A percentile compares a stretch with the other conserved stretches of the same genome.
Evolutionary conservation across 2,888 invertebrate species (phyloP).

Genomic region (Orthosia gracilis): DNA sequence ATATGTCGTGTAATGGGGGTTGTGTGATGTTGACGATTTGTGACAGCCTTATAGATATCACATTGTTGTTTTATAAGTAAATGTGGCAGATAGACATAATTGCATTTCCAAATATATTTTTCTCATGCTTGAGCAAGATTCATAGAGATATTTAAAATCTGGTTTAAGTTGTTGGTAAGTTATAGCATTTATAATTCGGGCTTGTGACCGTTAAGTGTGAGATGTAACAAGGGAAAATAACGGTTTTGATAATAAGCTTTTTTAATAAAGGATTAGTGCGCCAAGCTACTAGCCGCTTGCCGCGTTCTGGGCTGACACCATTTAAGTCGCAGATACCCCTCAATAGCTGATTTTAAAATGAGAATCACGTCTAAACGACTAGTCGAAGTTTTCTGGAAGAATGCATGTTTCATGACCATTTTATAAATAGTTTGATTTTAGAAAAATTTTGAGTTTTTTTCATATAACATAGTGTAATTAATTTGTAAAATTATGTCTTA

Average conservation of each 20-base stretch:
- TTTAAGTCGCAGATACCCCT: too few relatives aligned
- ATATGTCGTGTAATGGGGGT: constrained; percentile 48
- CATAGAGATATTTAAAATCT: background rate
- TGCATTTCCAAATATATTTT: background rate
- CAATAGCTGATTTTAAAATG: too few relatives aligned
- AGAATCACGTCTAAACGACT: too few relatives aligned
- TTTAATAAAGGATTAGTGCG: background rate
- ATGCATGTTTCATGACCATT: too few relatives aligned
- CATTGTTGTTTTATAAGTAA: background rate
- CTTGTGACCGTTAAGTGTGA: background rate
- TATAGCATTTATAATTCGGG: background rate
- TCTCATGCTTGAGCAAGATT: background rate
- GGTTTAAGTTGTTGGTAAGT: background rate
- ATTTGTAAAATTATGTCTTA: too few relatives aligned
- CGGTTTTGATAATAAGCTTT: background rate
- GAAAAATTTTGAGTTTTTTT: too few relatives aligned
- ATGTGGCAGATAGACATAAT: background rate
- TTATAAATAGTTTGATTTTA: too few relatives aligned
- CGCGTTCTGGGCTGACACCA: too few relatives aligned
- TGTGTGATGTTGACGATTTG: background rate
- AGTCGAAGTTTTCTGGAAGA: too few relatives aligned
- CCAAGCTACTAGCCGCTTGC: background rate
- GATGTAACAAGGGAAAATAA: too few relatives aligned
- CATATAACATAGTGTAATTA: too few relatives aligned
- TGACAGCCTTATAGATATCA: background rate